Percentiles rank a stretch among this genome's conserved stretches.
phyloP scores from a whole-genome alignment of 1,140 invertebrate species.

The Zaprionus tsacasi region DNA sequence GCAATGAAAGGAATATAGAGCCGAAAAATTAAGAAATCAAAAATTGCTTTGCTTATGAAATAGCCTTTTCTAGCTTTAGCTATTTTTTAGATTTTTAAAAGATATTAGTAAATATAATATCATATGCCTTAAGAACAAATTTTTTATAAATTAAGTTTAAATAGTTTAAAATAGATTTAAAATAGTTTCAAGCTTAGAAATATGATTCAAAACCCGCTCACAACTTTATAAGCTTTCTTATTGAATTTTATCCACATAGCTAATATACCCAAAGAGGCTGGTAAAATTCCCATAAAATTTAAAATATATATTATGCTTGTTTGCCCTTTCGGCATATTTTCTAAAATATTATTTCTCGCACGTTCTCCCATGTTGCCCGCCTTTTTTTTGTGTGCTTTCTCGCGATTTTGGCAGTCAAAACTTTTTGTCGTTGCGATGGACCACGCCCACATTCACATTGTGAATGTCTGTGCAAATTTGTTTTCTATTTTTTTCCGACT shows the following conservation, averaged over 20 bases:
- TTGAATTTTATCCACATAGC: neutral
- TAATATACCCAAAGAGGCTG: conserved; percentile 18
- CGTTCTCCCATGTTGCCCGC: neutral
- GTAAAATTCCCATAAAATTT: conserved; percentile 67
- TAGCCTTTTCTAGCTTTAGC: too few species aligned
- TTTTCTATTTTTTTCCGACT: conserved; percentile 3
- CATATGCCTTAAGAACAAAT: neutral
- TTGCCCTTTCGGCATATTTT: conserved; percentile 74
- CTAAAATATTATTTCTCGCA: conserved; percentile 31
- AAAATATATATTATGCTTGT: conserved; percentile 77
- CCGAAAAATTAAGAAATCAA: neutral
- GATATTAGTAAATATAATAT: too few species aligned
- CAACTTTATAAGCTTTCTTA: too few species aligned
- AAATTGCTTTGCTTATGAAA: neutral
- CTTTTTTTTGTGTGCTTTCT: conserved; percentile 22
- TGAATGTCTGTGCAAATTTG: conserved; percentile 35
- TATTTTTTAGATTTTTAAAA: too few species aligned
- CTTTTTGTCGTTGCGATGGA: conserved; percentile 58
- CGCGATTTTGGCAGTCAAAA: conserved; percentile 60
- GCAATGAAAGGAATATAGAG: neutral
- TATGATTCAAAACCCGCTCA: too few species aligned
- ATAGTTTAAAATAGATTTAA: neutral
- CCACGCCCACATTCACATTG: conserved; percentile 64
- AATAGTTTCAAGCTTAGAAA: too few species aligned
- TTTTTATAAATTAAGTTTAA: too few species aligned